Evolutionary conservation across 2,113 vertebrate genomes (phyloP), one percentile per base, ranked within the genome.

Genomic region (Apteryx mantelli): DNA sequence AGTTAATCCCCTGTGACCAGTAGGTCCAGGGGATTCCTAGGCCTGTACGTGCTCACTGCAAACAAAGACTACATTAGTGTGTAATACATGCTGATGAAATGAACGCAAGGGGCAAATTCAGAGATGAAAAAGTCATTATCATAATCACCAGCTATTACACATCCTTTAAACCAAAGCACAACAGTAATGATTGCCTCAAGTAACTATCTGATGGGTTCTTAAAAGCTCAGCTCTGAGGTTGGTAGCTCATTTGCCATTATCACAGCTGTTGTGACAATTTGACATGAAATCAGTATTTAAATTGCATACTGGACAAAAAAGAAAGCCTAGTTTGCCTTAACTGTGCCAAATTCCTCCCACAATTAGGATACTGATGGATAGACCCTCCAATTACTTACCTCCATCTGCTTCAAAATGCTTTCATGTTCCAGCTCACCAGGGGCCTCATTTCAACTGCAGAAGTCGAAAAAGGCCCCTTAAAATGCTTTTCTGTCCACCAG

Each of bases 301-400:
- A 22, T 85, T 55, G 18, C 86, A 55, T 42, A 83, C 50, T 53
- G 65, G 74, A 96, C 77, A 81, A 92, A 94, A 95, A 89, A 93
- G 53, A 88, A 95, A 44, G 40, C 30, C 53, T 40, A 22, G 34
- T 42, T 89, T 75, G 46, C 88, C 73, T 61, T 74, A 36, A 75
- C 74, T 38, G 88, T 71, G 44, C 73, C 63, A 69, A 48, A 48
- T 36, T 63, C 48, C 16, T 70, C 20, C 26, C 25, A 63, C 15
- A 48, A 30, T 36, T 44, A 53, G 36, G 48, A 36, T 26, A n/a
- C 25, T 2, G 5, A 44, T 30, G 9, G 25, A 53, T 7, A 88
- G 38, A 42, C 13, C 30, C 36, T 53, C 13, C 55, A 53, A 36
- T 61, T 70, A 58, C 65, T 70, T 44, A 48, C 30, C 32, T 8